Conservation (phyloP, 2,113 vertebrate genomes). For the Turdus rufiventris region DNA sequence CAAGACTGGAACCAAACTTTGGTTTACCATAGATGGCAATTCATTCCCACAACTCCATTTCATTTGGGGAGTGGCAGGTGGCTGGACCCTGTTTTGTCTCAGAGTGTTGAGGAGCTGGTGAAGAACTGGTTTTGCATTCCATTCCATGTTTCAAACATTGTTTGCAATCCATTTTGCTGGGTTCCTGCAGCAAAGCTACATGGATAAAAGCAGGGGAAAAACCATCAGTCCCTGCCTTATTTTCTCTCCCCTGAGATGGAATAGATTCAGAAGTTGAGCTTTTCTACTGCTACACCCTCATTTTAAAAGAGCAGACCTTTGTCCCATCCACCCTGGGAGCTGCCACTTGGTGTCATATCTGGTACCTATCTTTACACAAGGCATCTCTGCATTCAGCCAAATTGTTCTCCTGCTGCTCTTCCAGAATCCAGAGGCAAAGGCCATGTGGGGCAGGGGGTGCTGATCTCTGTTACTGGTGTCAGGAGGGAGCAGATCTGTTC, state of each 20-base stretch:
- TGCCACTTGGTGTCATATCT: not conserved
- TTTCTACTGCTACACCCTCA: not conserved
- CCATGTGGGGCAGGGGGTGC: not conserved
- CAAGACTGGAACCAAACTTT: not conserved
- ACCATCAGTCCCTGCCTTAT: not conserved
- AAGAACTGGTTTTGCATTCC: not conserved
- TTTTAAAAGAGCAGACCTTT: not conserved
- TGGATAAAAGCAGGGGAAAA: not conserved
- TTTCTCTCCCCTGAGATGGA: not conserved
- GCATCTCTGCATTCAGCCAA: not conserved
- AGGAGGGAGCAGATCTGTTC: not conserved
- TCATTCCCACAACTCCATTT: not conserved
- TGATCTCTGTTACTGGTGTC: not conserved
- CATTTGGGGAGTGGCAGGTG: not conserved
- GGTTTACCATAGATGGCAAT: accelerated
- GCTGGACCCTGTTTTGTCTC: not conserved
- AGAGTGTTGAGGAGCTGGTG: not conserved
- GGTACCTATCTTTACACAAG: not conserved
- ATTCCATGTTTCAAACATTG: too few species aligned
- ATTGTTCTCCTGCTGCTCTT: not conserved
- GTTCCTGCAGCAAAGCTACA: not conserved
- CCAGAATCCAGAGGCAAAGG: not conserved
- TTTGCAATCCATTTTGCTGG: not conserved
- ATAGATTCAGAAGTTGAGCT: not conserved
- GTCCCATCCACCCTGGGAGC: not conserved